These are phyloP conservation scores for Apis cerana DNA, from an alignment of 1,140 invertebrate species.

Conservation along the genomic window DNA sequence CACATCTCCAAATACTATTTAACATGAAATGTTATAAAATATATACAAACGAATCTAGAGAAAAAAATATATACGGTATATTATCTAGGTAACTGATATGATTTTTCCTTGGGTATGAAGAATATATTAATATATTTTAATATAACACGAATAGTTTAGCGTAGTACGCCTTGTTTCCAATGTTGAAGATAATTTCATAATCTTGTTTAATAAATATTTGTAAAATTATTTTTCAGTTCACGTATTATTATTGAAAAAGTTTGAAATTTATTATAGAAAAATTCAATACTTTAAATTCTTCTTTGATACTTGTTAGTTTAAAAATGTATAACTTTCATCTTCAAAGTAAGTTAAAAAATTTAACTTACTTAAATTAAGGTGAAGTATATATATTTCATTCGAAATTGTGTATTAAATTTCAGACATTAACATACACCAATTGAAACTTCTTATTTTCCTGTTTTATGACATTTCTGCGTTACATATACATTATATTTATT, in stretches of 20 bases:
- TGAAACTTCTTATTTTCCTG: background rate
- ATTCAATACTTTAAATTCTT: constrained; percentile 19
- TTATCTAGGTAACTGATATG: constrained; percentile 66
- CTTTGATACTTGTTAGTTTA: constrained; percentile 11
- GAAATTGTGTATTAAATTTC: constrained; percentile 1
- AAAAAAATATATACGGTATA: constrained; percentile 75
- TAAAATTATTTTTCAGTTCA: constrained; percentile 61
- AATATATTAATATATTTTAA: constrained; percentile 24
- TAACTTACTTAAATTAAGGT: background rate
- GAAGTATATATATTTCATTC: background rate
- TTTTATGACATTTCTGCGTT: constrained; percentile 2
- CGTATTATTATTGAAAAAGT: constrained; percentile 44
- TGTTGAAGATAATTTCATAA: constrained; percentile 46
- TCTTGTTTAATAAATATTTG: constrained; percentile 60
- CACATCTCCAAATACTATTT: constrained; percentile 76
- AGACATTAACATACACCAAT: constrained; percentile 7
- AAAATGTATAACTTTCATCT: constrained; percentile 9
- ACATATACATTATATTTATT: background rate
- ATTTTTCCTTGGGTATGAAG: constrained; percentile 33
- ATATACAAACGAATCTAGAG: constrained; percentile 71
- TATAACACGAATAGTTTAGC: constrained; percentile 18
- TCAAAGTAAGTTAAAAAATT: constrained; percentile 16
- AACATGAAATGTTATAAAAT: constrained; percentile 69
- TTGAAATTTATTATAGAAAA: constrained; percentile 20
- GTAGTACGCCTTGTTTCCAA: constrained; percentile 27